These are phyloP conservation scores for Xenopus petersii DNA, from an alignment of 2,797 vertebrate genomes.

Conservation along the genomic window DNA sequence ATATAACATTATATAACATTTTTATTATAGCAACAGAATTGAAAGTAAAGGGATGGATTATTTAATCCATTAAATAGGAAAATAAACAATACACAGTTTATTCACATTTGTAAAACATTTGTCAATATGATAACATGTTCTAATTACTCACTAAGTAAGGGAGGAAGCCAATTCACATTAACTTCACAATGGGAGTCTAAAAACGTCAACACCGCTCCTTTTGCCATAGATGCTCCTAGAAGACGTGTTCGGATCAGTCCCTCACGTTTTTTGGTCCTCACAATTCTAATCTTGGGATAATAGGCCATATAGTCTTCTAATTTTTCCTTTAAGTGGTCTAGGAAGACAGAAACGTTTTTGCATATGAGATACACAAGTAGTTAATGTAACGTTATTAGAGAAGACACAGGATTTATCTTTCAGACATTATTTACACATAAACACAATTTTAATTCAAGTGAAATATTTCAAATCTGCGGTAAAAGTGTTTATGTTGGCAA, in stretches of 20 bases:
- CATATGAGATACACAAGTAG: background rate
- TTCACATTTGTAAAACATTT: no score
- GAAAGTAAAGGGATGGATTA: no score
- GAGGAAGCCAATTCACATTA: constrained; percentile 86
- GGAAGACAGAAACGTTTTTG: constrained; percentile 26
- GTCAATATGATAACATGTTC: no score
- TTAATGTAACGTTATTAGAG: no score
- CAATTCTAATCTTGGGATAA: constrained; percentile 82
- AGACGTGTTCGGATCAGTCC: constrained; percentile 84
- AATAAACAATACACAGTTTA: no score
- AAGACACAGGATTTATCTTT: no score
- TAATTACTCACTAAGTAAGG: constrained; percentile 76
- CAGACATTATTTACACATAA: no score
- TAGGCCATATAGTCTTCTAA: constrained; percentile 81
- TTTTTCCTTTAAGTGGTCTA: constrained; percentile 79
- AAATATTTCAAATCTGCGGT: constrained; percentile 11
- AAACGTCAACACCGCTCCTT: constrained; percentile 82
- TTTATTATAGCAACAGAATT: no score
- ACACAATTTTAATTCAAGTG: no score
- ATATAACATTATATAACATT: no score
- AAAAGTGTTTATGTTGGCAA: constrained; percentile 44
- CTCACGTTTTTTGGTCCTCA: constrained; percentile 84
- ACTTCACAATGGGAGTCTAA: constrained; percentile 86
- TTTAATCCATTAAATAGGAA: no score
- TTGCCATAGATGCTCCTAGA: constrained; percentile 78